These are phyloP conservation scores for Labeo rohita DNA, from an alignment of 2,113 vertebrate genomes.

Conservation along the genomic window DNA sequence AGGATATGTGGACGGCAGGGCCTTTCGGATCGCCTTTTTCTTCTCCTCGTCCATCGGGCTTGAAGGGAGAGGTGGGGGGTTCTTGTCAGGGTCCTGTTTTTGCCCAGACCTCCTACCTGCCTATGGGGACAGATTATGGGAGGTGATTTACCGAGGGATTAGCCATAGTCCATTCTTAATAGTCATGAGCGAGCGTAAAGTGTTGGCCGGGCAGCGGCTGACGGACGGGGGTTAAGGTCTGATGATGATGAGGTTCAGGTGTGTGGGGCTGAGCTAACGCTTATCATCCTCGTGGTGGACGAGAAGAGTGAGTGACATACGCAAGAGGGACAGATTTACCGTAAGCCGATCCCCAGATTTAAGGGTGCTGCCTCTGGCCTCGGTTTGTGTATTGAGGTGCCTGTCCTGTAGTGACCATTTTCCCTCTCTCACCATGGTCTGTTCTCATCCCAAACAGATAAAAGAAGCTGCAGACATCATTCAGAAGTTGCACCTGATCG, in stretches of 20 bases:
- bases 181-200: conserved; percentile 73
- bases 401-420: conserved; percentile 20
- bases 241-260: conserved; percentile 72
- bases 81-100: conserved; percentile 68
- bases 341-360: conserved; percentile 69
- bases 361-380: conserved; percentile 64
- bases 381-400: conserved; percentile 49
- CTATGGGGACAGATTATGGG: conserved; percentile 80
- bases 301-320: conserved; percentile 35
- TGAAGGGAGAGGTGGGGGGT: conserved; percentile 49
- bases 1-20: conserved; percentile 76
- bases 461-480: conserved; percentile 99
- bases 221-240: conserved; percentile 68
- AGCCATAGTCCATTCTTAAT: conserved; percentile 75
- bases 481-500: conserved; percentile 98
- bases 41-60: conserved; percentile 68
- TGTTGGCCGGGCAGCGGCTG: conserved; percentile 69
- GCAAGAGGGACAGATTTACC: conserved; percentile 64
- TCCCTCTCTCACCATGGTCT: conserved; percentile 44
- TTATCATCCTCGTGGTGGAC: conserved; percentile 71
- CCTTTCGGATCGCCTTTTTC: conserved; percentile 72
- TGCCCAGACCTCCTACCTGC: conserved; percentile 75
- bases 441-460: conserved; percentile 79
- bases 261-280: conserved; percentile 63
- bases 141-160: conserved; percentile 80